Percentiles rank a stretch among this genome's conserved stretches.
Evolutionary conservation across 2,888 invertebrate genomes (phyloP).

Genomic region (Seira sanloemensis): DNA sequence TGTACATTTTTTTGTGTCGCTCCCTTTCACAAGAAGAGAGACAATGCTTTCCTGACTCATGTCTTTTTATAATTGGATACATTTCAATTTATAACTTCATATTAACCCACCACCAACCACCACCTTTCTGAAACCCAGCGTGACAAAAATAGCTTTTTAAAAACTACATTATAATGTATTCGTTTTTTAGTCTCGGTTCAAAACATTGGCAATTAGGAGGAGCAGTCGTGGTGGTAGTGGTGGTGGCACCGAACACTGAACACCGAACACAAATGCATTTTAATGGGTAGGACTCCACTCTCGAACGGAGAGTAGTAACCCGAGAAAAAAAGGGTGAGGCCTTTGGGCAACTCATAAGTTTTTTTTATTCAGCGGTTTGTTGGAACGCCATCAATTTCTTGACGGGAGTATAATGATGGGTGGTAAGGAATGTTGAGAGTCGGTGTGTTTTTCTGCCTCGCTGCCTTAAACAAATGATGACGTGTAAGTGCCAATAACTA

Average conservation of each 20-base stretch:
- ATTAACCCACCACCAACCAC: no score
- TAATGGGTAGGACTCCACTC: background rate
- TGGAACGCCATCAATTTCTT: background rate
- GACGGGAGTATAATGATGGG: constrained; percentile 30
- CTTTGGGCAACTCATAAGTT: no score
- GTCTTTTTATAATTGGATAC: background rate
- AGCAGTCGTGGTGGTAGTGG: background rate
- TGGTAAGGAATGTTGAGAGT: constrained; percentile 47
- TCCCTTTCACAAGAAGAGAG: background rate
- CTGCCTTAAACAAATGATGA: background rate
- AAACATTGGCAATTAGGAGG: background rate
- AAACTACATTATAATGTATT: no score
- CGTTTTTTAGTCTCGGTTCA: background rate
- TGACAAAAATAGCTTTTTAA: background rate
- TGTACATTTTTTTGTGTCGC: background rate
- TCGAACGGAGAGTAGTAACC: background rate
- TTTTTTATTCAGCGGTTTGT: background rate
- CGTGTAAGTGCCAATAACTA: no score
- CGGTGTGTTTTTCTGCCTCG: constrained; percentile 13
- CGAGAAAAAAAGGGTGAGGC: background rate
- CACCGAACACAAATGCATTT: background rate
- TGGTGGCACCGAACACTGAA: background rate
- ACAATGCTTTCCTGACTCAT: background rate
- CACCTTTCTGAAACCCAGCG: background rate
- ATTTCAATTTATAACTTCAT: background rate